Base-by-base conservation (phyloP, 2,888 invertebrate species). In the Dasypolia templi region DNA sequence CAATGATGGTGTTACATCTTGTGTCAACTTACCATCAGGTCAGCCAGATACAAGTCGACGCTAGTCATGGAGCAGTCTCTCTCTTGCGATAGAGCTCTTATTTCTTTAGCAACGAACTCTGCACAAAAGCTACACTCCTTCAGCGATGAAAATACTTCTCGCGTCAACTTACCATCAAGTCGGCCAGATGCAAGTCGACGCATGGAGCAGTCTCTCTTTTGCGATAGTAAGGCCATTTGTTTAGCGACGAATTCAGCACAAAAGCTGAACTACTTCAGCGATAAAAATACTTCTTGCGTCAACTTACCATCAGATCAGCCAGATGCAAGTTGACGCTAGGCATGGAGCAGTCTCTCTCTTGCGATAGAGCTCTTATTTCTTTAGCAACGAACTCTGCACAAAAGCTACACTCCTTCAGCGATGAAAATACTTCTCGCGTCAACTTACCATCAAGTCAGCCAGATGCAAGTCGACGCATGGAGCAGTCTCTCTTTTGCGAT, bases 361-460 rank as follows among this genome's bases (percentile, higher is more conserved):
- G 94, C 0, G 91, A 2, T 93, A 78, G 0, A 0, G 96, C 96
- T 67, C 96, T 93, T 95, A 97, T 96, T 85, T 97, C 96, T 9
- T 95, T 93, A 0, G 92, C 93, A 9, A 97, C 97, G 64, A 96
- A 95, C 85, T 96, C 95, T 0, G 94, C 97, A n/a, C 55, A 97
- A 77, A 17, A 96, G 32, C 35, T 64, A n/a, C 19, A 35, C 64
- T 35, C 64, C 64, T 64, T 64, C 12, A 64, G 62, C 0, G 93
- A 90, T 42, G 6, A 6, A 3, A 3, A 22, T 29, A 62, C 17
- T n/a, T 32, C 42, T 68, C 65, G n/a, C 14, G 14, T 35, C 26
- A 46, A 46, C 74, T 77, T 65, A 94, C 95, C 94, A 96, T 96
- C 42, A 97, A 81, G 11, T 97, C 96, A 9, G 92, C 92, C 9